Conservation (phyloP, 2,888 invertebrate genomes). For the Vanessa cardui region DNA sequence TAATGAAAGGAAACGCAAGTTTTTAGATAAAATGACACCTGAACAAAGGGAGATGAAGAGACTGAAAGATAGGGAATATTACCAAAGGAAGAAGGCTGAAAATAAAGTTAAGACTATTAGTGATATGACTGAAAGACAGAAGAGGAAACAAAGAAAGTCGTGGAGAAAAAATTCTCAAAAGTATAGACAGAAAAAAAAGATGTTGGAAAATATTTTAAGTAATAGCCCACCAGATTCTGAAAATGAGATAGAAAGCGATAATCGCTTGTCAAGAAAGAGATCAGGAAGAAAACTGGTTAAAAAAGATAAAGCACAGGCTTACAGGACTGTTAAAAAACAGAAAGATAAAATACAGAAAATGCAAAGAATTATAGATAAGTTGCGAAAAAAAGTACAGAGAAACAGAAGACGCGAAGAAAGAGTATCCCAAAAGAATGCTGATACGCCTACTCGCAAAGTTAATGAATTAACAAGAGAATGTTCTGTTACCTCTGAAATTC, state of each 20-base stretch:
- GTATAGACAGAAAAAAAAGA: conserved; percentile 13
- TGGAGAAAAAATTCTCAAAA: conserved; percentile 13
- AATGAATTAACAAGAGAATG: too few species aligned
- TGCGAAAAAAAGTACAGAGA: conserved; percentile 3
- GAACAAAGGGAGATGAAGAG: conserved; percentile 26
- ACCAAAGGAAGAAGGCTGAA: conserved; percentile 32
- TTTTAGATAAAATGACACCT: conserved; percentile 31
- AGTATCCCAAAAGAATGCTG: neutral
- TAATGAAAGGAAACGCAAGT: conserved; percentile 32
- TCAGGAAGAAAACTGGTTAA: neutral
- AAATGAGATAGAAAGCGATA: neutral
- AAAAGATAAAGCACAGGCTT: neutral
- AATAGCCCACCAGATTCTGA: neutral
- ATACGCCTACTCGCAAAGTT: neutral
- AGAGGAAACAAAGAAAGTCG: neutral
- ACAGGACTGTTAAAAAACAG: neutral
- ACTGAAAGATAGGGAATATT: conserved; percentile 36
- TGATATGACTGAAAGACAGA: conserved; percentile 29
- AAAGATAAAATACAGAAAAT: neutral
- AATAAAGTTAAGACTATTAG: conserved; percentile 28
- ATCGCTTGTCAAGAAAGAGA: neutral
- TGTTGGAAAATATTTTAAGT: neutral
- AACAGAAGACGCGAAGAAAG: neutral
- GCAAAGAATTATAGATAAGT: neutral
- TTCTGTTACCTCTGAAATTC: neutral